Percentiles rank a stretch among this genome's conserved stretches.
Conservation (phyloP, 2,888 invertebrate genomes). For the Stegophylla sp. region DNA sequence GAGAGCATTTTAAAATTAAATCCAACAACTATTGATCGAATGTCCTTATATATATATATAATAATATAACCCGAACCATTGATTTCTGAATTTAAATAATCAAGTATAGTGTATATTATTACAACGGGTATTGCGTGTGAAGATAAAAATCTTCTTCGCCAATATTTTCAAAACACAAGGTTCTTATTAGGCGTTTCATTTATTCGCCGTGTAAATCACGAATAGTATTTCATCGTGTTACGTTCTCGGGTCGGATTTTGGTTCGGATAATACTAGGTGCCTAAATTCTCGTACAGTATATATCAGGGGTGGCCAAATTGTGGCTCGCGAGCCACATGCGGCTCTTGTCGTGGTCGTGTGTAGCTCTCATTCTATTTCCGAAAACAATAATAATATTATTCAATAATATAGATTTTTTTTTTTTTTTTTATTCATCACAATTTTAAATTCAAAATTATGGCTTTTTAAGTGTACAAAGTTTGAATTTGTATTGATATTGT, state of each 20-base stretch:
- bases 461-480: too few species aligned
- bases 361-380: too few species aligned
- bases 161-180: neutral
- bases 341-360: neutral
- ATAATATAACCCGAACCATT: too few species aligned
- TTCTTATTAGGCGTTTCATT: neutral
- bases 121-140: neutral
- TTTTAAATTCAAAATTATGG: too few species aligned
- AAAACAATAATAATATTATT: neutral
- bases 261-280: neutral
- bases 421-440: too few species aligned
- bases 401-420: too few species aligned
- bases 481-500: too few species aligned
- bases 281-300: neutral
- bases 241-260: neutral
- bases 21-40: too few species aligned
- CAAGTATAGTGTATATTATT: neutral
- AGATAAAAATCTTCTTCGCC: constrained; percentile 16
- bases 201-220: neutral
- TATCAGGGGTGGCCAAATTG: too few species aligned
- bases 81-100: constrained; percentile 10
- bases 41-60: too few species aligned
- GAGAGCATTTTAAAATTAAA: too few species aligned
- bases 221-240: neutral
- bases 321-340: neutral